Conservation (phyloP, 2,113 vertebrate genomes). For the Uropsilus gracilis region DNA sequence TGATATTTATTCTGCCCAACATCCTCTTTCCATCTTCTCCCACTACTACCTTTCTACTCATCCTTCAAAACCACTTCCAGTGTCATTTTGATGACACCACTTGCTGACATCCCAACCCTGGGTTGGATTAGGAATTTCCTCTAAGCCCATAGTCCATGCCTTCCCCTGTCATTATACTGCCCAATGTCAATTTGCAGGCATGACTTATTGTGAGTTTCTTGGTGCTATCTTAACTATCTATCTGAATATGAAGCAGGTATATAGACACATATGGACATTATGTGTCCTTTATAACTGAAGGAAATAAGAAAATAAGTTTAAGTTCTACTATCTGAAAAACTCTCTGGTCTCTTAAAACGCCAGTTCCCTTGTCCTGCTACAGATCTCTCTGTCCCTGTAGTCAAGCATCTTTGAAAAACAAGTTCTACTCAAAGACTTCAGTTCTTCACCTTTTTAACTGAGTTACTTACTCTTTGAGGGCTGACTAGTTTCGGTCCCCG, state of each 20-base stretch:
- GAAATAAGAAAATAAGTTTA: conserved; percentile 34
- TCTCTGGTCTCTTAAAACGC: background rate
- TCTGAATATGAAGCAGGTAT: background rate
- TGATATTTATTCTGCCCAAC: background rate
- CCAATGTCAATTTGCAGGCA: background rate
- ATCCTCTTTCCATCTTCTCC: background rate
- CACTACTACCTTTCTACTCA: background rate
- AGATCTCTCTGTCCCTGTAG: background rate
- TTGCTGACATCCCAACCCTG: background rate
- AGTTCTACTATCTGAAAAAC: conserved; percentile 31
- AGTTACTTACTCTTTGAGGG: background rate
- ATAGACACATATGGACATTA: background rate
- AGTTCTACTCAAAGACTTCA: background rate
- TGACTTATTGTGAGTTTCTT: background rate
- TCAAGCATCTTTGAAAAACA: background rate
- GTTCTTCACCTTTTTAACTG: background rate
- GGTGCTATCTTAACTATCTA: background rate
- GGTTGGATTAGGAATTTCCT: background rate
- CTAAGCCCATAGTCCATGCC: background rate
- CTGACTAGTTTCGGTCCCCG: background rate
- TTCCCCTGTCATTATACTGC: background rate
- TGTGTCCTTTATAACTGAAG: conserved; percentile 30
- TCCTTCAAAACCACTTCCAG: background rate
- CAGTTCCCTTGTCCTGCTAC: background rate
- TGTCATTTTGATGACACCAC: background rate